These are phyloP conservation scores for Drosophila falleni DNA, from an alignment of 2,888 invertebrate genomes.

Conservation along the genomic window DNA sequence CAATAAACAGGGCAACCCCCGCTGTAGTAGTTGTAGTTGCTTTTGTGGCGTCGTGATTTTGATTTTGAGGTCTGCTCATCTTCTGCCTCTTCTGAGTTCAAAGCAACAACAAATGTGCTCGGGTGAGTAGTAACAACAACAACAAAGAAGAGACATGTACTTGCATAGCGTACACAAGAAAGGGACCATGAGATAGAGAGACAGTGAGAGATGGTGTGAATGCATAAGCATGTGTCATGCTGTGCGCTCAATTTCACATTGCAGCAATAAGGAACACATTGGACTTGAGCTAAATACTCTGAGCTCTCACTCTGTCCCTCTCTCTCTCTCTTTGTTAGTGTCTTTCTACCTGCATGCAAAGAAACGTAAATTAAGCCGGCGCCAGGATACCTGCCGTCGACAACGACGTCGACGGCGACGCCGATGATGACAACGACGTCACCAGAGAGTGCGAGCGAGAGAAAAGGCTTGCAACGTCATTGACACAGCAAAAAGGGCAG, in stretches of 20 bases:
- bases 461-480: slow-evolving; percentile 74
- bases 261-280: slow-evolving; percentile 64
- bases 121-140: slow-evolving; percentile 54
- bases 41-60: slow-evolving; percentile 56
- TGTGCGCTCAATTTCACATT: slow-evolving; percentile 61
- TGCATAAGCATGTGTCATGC: slow-evolving; percentile 54
- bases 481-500: slow-evolving; percentile 64
- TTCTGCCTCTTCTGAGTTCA: slow-evolving; percentile 40
- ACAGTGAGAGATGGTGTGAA: slow-evolving; percentile 24
- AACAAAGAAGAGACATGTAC: slow-evolving; percentile 19
- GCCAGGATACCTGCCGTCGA: slow-evolving; percentile 81
- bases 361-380: slow-evolving; percentile 78
- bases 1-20: slow-evolving; percentile 56
- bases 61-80: slow-evolving; percentile 62
- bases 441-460: slow-evolving; percentile 45
- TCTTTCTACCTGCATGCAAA: slow-evolving; percentile 54
- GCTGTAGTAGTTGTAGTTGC: slow-evolving; percentile 43
- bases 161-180: slow-evolving; percentile 8
- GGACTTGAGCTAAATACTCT: slow-evolving; percentile 69
- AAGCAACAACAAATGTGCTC: slow-evolving; percentile 58
- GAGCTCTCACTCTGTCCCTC: slow-evolving; percentile 8
- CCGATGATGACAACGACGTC: slow-evolving; percentile 22
- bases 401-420: slow-evolving; percentile 19
- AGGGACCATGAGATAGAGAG: slow-evolving; percentile 22
- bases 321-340: slow-evolving; percentile 20